Evolutionary conservation across 2,113 vertebrate genomes (phyloP).

Genomic region (Sander lucioperca): DNA sequence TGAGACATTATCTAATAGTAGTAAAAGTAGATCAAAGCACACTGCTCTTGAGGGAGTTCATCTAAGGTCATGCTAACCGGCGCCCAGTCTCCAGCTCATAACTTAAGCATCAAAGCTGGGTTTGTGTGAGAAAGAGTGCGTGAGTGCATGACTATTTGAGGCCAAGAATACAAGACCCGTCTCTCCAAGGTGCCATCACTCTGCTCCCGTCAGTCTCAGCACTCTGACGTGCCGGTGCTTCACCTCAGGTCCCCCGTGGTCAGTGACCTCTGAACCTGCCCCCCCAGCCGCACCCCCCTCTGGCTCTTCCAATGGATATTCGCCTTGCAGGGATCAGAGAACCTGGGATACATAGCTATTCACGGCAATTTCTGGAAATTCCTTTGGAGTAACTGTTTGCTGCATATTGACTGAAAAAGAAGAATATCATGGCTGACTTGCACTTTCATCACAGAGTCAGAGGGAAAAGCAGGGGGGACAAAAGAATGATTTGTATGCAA

Average conservation of each 20-base stretch:
- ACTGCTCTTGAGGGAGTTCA: constrained; percentile 68
- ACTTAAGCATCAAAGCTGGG: constrained; percentile 78
- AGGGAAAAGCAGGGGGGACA: constrained; percentile 27
- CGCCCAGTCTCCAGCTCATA: constrained; percentile 70
- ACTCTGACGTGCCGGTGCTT: constrained; percentile 60
- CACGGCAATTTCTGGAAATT: constrained; percentile 45
- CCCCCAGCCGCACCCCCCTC: neutral
- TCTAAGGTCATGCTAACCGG: constrained; percentile 70
- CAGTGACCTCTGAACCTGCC: constrained; percentile 61
- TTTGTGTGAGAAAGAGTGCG: constrained; percentile 55
- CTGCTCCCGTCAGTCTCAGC: constrained; percentile 66
- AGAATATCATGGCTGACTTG: constrained; percentile 57
- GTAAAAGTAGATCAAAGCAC: constrained; percentile 73
- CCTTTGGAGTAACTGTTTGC: constrained; percentile 27
- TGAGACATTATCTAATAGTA: constrained; percentile 62
- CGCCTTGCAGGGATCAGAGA: constrained; percentile 73
- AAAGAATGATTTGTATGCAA: constrained; percentile 64
- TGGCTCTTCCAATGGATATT: constrained; percentile 58
- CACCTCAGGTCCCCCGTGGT: constrained; percentile 52
- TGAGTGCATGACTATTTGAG: constrained; percentile 60
- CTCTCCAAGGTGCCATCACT: constrained; percentile 77
- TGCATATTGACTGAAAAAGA: constrained; percentile 41
- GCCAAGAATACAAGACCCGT: constrained; percentile 49
- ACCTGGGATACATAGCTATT: constrained; percentile 61
- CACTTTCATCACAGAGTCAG: constrained; percentile 52